Base-by-base conservation (phyloP, 35 echinoderm and acorn worm genomes). In the Diadema setosum region DNA sequence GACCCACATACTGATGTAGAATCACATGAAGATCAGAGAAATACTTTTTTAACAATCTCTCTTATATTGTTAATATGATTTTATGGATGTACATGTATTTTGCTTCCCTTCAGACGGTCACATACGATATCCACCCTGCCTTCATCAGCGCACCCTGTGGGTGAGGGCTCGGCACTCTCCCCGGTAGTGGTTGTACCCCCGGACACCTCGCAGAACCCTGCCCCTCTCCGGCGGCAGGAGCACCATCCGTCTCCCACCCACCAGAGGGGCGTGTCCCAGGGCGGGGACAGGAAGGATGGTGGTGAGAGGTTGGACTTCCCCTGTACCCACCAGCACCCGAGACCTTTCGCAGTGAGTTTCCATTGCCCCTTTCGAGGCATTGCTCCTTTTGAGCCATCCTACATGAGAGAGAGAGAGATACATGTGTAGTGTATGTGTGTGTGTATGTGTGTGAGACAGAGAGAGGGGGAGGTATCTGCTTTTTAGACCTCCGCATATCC, bases 341-440 rank as follows among this genome's bases (percentile, higher is more conserved):
- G 80, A 83, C 88, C 88, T 83, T 81, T 82, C 84, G 88, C 88
- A 84, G 88, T 90, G 50, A 90, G 88, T 90, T 21, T 16, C 48
- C n/a, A n/a, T n/a, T n/a, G n/a, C n/a, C n/a, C n/a, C n/a, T n/a
- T n/a, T n/a, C n/a, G n/a, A n/a, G n/a, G n/a, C n/a, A n/a, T n/a
- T n/a, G n/a, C n/a, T n/a, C n/a, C n/a, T n/a, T n/a, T n/a, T n/a
- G n/a, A n/a, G n/a, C n/a, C n/a, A n/a, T n/a, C n/a, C n/a, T n/a
- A n/a, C n/a, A n/a, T n/a, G n/a, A n/a, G n/a, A n/a, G n/a, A n/a
- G n/a, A n/a, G n/a, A n/a, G n/a, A n/a, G n/a, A n/a, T n/a, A n/a
- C n/a, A n/a, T n/a, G n/a, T n/a, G n/a, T n/a, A n/a, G n/a, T n/a
- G n/a, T n/a, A n/a, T n/a, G n/a, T n/a, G n/a, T n/a, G n/a, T n/a